Conservation (phyloP, 92 coral and sea anemone genomes). For the Virgularia gustaviana region DNA sequence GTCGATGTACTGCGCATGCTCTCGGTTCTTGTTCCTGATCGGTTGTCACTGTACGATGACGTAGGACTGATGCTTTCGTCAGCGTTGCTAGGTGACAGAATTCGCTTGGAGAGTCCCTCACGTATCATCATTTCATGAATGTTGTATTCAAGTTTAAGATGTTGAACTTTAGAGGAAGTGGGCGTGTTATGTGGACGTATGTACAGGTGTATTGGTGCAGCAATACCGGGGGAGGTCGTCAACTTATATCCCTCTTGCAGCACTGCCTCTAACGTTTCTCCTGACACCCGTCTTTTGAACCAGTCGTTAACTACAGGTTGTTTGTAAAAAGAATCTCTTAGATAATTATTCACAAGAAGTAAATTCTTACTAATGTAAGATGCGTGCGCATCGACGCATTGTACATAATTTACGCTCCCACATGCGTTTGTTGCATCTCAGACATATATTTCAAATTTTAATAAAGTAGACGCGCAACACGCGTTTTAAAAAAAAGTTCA, state of each 20-base stretch:
- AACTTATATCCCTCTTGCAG: slow-evolving; percentile 2
- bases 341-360: neutral
- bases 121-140: slow-evolving; percentile 27
- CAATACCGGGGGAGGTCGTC: neutral
- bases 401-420: no score
- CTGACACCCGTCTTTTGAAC: slow-evolving; percentile 35
- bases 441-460: no score
- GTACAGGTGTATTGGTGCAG: neutral
- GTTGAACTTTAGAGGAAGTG: neutral
- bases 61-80: slow-evolving; percentile 2
- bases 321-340: neutral
- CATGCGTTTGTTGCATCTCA: no score
- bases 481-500: no score
- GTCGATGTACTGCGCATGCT: slow-evolving; percentile 2
- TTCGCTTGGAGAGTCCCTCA: slow-evolving; percentile 12
- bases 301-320: slow-evolving; percentile 19
- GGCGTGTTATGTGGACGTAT: slow-evolving; percentile 12
- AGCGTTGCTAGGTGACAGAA: neutral
- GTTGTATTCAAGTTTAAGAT: slow-evolving; percentile 14
- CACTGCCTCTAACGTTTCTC: slow-evolving; percentile 27
- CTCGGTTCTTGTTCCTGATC: neutral
- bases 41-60: slow-evolving; percentile 19
- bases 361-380: no score
- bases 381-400: no score
- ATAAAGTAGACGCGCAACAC: no score